These are phyloP conservation scores for Scylla paramamosain DNA, from an alignment of 1,140 invertebrate genomes.

Conservation along the genomic window DNA sequence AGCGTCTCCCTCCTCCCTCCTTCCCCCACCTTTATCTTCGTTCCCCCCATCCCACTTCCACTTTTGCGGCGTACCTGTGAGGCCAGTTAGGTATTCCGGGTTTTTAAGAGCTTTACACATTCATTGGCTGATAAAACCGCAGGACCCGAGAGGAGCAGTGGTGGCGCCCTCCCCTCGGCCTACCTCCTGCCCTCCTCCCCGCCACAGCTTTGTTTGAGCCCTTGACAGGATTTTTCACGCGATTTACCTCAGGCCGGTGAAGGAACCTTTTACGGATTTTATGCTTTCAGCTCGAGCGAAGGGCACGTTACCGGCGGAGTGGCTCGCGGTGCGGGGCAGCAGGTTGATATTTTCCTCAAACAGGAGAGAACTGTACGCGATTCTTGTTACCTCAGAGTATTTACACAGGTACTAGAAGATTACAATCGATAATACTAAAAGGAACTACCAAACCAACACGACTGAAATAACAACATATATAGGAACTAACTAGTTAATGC, in stretches of 20 bases:
- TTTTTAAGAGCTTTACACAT: conserved; percentile 24
- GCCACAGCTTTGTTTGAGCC: conserved; percentile 9
- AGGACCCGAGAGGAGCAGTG: not conserved
- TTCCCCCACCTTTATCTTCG: not conserved
- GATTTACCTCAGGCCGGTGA: not conserved
- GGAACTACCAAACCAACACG: too few relatives aligned
- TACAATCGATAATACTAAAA: too few relatives aligned
- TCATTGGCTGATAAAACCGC: conserved; percentile 21
- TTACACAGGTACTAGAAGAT: too few relatives aligned
- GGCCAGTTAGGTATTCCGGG: not conserved
- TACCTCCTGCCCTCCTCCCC: not conserved
- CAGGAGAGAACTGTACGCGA: not conserved
- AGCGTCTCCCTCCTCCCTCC: not conserved
- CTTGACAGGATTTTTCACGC: conserved; percentile 21
- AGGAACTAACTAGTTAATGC: not conserved
- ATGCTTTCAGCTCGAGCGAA: not conserved
- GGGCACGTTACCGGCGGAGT: conserved; percentile 1
- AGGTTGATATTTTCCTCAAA: not conserved
- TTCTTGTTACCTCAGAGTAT: too few relatives aligned
- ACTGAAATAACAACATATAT: not conserved
- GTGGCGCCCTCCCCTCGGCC: not conserved
- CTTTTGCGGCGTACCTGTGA: conserved; percentile 18
- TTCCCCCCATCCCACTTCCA: not conserved
- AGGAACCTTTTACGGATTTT: conserved; percentile 14
- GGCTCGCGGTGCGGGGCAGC: not conserved